Base-by-base conservation (phyloP, 1,140 invertebrate genomes). In the Euura saliciscinereae region DNA sequence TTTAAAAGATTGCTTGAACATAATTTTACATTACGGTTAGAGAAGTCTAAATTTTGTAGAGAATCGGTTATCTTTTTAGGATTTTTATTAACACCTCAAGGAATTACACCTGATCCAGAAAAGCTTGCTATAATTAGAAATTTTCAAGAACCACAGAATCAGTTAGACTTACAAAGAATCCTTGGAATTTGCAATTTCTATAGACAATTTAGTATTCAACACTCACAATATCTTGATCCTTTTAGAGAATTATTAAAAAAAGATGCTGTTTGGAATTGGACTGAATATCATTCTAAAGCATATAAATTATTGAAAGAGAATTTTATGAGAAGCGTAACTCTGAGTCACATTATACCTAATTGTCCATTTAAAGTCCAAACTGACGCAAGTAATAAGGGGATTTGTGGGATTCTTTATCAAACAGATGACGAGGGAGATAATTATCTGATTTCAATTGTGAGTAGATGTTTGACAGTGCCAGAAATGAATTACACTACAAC, bases 171-270 rank as follows among this genome's bases (percentile, higher is more conserved):
- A 10, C 77, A 79, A 68, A 42, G 44, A 13, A 77, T 78, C 70
- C 51, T 28, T 77, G 75, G 68, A n/a, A 64, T 76, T 45, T 79
- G 66, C 44, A 76, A 46, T 64, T 76, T 45, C 70, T 76, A 77
- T 72, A 45, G 77, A 2, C 71, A 73, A 13, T 78, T 77, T 69
- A 73, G 59, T 68, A 28, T 75, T 2, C 70, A 69, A 64, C 64
- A 77, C 64, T 28, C 71, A 7, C 43, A 68, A 11, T 68, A 59
- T 44, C 65, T 78, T 2, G 69, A 75, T 43, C 73, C 73, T 0
- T 76, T 78, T 70, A 65, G 78, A 3, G 71, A 76, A 8, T 51
- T 78, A 7, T 72, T 78, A 0, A 69, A 68, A 43, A 65, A 71
- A 3, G 65, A 72, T 44, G 70, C 64, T 10, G 13, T 65, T 59